Conservation (phyloP, 2,113 vertebrate species). For the Tenebrosternarchus preto region DNA sequence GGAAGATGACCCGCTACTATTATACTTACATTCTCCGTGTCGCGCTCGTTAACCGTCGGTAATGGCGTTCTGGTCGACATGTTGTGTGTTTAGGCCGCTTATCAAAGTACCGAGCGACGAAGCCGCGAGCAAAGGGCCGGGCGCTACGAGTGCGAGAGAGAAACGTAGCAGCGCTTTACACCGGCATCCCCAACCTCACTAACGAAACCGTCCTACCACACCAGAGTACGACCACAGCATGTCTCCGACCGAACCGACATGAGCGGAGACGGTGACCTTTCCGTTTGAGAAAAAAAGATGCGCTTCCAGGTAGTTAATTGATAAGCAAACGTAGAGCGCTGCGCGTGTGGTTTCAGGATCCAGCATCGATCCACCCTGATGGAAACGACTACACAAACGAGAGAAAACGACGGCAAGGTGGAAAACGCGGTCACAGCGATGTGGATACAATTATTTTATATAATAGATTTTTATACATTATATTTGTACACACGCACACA, state of each 20-base stretch:
- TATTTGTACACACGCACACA: too few species aligned
- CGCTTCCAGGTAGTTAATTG: neutral
- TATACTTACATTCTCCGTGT: constrained; percentile 84
- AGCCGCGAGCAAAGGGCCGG: too few species aligned
- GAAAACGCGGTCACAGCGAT: neutral
- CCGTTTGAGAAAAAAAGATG: neutral
- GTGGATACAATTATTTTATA: too few species aligned
- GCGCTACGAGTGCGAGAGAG: too few species aligned
- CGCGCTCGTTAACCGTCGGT: constrained; percentile 86
- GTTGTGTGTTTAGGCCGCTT: constrained; percentile 68
- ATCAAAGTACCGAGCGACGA: constrained; percentile 47
- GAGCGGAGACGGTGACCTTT: constrained; percentile 15
- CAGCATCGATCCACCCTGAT: constrained; percentile 49
- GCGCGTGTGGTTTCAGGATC: constrained; percentile 26
- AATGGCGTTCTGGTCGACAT: constrained; percentile 89
- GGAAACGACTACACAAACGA: too few species aligned
- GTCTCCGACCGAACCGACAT: constrained; percentile 37
- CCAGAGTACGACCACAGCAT: constrained; percentile 13
- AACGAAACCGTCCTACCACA: constrained; percentile 22
- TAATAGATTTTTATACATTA: too few species aligned
- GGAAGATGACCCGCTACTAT: too few species aligned
- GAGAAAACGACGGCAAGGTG: neutral
- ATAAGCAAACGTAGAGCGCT: neutral
- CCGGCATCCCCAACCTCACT: constrained; percentile 40
- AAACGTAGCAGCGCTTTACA: constrained; percentile 41